These are phyloP conservation scores for Drosophila pseudotalamancana DNA, from an alignment of 2,888 invertebrate species.

Conservation along the genomic window DNA sequence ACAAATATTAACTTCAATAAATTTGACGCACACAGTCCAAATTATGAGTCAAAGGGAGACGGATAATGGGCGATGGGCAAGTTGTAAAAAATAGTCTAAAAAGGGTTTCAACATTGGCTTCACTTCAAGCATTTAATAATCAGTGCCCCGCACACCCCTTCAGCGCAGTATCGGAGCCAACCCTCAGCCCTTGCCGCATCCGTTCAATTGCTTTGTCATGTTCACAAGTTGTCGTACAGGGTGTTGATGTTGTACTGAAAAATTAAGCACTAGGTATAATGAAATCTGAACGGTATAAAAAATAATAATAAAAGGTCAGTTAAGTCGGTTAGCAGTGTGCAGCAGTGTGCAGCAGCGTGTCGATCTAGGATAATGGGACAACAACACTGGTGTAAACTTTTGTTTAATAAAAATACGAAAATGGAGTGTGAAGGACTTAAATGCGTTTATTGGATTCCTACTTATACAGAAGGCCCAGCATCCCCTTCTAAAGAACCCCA, in stretches of 20 bases:
- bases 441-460: conserved; percentile 6
- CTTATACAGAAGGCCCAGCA: no score
- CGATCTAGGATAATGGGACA: conserved; percentile 23
- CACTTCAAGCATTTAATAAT: conserved; percentile 63
- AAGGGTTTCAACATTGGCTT: conserved; percentile 51
- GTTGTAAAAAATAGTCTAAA: conserved; percentile 22
- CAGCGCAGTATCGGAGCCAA: conserved; percentile 22
- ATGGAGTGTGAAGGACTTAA: conserved; percentile 9
- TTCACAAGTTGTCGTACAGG: conserved; percentile 81
- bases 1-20: conserved; percentile 81
- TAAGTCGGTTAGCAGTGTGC: conserved; percentile 19
- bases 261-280: conserved; percentile 66
- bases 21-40: conserved; percentile 68
- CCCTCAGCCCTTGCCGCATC: neutral
- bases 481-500: no score
- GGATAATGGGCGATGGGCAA: conserved; percentile 10
- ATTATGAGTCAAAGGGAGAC: conserved; percentile 47
- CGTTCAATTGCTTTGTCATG: conserved; percentile 80
- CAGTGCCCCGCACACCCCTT: conserved; percentile 40
- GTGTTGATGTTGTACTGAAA: conserved; percentile 79
- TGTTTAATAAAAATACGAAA: neutral
- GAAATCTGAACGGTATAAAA: conserved; percentile 59
- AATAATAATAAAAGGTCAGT: conserved; percentile 42
- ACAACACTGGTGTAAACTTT: neutral
- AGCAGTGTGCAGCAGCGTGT: neutral